A percentile compares a stretch with the other conserved stretches of the same genome.
Evolutionary conservation across 2,888 invertebrate genomes (phyloP).

Genomic region (Tridacna gigas): DNA sequence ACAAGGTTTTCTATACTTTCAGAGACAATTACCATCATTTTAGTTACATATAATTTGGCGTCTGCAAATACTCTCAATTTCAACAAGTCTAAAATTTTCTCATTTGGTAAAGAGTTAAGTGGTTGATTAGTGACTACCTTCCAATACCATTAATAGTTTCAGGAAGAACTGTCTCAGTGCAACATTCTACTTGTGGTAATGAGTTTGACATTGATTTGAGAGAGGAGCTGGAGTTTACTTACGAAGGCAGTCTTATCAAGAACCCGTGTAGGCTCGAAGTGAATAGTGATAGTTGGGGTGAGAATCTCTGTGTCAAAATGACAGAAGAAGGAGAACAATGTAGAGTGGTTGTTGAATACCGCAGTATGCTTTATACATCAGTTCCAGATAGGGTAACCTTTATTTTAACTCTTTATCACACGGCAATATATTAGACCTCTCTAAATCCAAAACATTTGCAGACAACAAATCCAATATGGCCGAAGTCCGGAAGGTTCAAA

Average conservation of each 20-base stretch:
- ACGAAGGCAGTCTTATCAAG: background rate
- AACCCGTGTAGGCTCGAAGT: background rate
- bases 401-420: background rate
- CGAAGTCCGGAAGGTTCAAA: too few species aligned
- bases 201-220: background rate
- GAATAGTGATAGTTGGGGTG: background rate
- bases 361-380: background rate
- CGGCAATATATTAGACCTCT: background rate
- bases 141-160: background rate
- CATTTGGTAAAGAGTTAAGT: too few species aligned
- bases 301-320: background rate
- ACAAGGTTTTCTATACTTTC: too few species aligned
- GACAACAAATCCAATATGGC: too few species aligned
- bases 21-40: too few species aligned
- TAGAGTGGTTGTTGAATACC: constrained; percentile 5
- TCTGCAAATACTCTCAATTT: too few species aligned
- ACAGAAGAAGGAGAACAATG: background rate
- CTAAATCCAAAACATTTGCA: too few species aligned
- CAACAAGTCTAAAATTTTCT: too few species aligned
- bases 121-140: too few species aligned
- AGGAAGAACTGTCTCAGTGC: background rate
- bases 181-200: background rate
- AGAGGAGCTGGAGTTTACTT: background rate
- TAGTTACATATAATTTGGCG: too few species aligned
- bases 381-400: constrained; percentile 6